Conservation (phyloP, 1,140 invertebrate genomes). For the Halotydeus destructor region DNA sequence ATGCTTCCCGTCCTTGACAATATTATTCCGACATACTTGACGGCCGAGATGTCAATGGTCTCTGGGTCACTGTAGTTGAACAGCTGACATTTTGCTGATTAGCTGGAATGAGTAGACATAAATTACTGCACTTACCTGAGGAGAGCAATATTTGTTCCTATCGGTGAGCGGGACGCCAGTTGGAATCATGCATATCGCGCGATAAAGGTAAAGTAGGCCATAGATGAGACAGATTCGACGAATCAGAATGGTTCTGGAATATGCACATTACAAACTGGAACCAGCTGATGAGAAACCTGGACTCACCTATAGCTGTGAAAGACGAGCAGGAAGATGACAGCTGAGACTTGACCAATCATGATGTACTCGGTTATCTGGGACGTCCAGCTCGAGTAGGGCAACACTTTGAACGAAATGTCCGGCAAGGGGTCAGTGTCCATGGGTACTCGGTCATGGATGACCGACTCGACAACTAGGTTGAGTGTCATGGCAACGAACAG, state of each 20-base stretch:
- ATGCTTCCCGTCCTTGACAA: too few relatives aligned
- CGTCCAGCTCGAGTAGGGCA: slow-evolving; percentile 45
- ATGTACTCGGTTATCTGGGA: slow-evolving; percentile 60
- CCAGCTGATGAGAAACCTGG: too few relatives aligned
- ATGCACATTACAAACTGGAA: too few relatives aligned
- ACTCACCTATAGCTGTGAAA: slow-evolving; percentile 69
- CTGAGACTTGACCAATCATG: slow-evolving; percentile 52
- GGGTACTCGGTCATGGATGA: slow-evolving; percentile 61
- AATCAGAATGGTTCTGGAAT: slow-evolving; percentile 56
- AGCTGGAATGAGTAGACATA: slow-evolving; percentile 1
- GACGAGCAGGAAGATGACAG: slow-evolving; percentile 46
- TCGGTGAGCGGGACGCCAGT: slow-evolving; percentile 54
- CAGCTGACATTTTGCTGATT: too few relatives aligned
- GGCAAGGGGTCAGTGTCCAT: slow-evolving; percentile 49
- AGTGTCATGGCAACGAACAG: too few relatives aligned
- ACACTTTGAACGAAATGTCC: slow-evolving; percentile 53
- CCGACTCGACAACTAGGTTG: slow-evolving; percentile 39
- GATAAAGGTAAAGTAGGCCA: slow-evolving; percentile 58
- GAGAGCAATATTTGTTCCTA: slow-evolving; percentile 20
- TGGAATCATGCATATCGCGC: slow-evolving; percentile 66
- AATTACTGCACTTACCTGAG: too few relatives aligned
- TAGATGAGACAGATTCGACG: slow-evolving; percentile 57
- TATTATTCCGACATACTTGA: too few relatives aligned
- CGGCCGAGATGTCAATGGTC: too few relatives aligned
- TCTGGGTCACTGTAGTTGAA: too few relatives aligned